phyloP scores from a whole-genome alignment of 2,797 vertebrate species.

The Mus minutoides region DNA sequence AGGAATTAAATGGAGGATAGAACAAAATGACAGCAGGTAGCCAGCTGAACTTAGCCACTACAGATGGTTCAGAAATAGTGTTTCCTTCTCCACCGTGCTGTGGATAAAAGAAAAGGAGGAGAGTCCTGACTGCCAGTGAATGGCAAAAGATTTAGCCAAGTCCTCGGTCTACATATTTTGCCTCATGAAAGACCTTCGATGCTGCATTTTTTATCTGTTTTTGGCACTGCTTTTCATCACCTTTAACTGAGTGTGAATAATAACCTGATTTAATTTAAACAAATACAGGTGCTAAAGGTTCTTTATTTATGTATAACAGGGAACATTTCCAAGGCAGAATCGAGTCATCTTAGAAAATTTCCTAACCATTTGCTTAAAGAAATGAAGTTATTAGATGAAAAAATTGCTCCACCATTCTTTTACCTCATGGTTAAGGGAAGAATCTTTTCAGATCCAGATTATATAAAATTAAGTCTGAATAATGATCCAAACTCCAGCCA shows the following conservation, averaged over 20 bases:
- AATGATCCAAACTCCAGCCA: conserved; percentile 67
- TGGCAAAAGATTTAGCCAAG: conserved; percentile 89
- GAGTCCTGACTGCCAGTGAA: conserved; percentile 88
- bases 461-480: conserved; percentile 64
- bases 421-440: conserved; percentile 61
- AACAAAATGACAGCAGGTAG: conserved; percentile 91
- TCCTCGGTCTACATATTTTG: conserved; percentile 85
- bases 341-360: conserved; percentile 80
- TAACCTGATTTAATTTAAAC: conserved; percentile 83
- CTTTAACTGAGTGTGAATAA: conserved; percentile 82
- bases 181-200: conserved; percentile 85
- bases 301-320: conserved; percentile 80
- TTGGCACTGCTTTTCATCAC: conserved; percentile 82
- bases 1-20: conserved; percentile 88
- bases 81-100: conserved; percentile 89
- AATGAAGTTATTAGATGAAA: conserved; percentile 77
- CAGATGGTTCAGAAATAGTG: conserved; percentile 92
- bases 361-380: conserved; percentile 81
- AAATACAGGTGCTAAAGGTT: conserved; percentile 82
- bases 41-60: conserved; percentile 89
- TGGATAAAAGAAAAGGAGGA: conserved; percentile 90
- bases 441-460: conserved; percentile 53
- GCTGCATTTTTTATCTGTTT: conserved; percentile 86
- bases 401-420: conserved; percentile 75
- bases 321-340: conserved; percentile 77